Evolutionary conservation across 2,888 invertebrate genomes (phyloP), one percentile per base, ranked within the genome.

Genomic region (Lithosia quadra): DNA sequence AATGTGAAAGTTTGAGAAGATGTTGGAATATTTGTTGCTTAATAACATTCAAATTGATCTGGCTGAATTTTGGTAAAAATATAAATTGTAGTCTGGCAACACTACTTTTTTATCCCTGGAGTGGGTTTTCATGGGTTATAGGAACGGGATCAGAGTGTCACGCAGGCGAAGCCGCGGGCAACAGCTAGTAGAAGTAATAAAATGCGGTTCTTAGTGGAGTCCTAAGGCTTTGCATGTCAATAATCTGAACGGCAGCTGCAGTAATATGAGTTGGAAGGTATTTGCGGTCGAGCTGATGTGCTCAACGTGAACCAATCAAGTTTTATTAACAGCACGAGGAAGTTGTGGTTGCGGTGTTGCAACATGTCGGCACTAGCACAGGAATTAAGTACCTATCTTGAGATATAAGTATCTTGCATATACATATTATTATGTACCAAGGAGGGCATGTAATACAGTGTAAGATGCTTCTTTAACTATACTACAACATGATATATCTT

Each of bases 271-370:
- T 65, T 24, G 58, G 24, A 69, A 75, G 70, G 61, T 75, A 76
- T 72, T 81, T 85, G 86, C 76, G 86, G 86, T 86, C 65, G 56
- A 65, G 68, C 73, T 79, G 81, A 84, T 81, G 79, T 73, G 75
- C 69, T 77, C 69, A 78, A 76, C 75, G 76, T 78, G 78, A 79
- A 73, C 80, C 79, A 84, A 83, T 80, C 80, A 78, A 62, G 80
- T 80, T 84, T 82, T 79, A 77, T 71, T 67, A 66, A 59, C 74
- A 82, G 77, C 73, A 86, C 82, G 84, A 86, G 88, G 86, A 89
- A 87, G 82, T 77, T 63, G 78, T 43, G 83, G 82, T 81, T 79
- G 78, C 63, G 73, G 77, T 71, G 67, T 79, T 75, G 68, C 76
- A 76, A 76, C 71, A 67, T 65, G 34, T 2, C 28, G 36, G 39